Percentiles rank a stretch among this genome's conserved stretches.
Evolutionary conservation across 30 jellyfish, hydroid and myxozoan species (phyloP).

Genomic region (Mastigias papua): DNA sequence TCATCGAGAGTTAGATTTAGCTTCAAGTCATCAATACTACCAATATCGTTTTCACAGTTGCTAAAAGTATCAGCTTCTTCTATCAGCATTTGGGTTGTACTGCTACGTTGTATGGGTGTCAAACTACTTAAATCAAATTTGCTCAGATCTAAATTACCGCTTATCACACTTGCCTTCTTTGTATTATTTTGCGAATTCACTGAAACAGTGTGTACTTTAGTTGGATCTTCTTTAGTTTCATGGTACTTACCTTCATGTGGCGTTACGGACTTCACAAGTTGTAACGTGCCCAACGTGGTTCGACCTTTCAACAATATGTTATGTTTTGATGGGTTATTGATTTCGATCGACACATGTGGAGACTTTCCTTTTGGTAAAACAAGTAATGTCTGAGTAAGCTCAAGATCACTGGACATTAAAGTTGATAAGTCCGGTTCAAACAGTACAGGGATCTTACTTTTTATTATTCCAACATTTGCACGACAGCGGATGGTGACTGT

Average conservation of each 20-base stretch:
- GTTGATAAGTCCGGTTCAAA: slow-evolving; percentile 1
- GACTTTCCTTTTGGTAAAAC: slow-evolving; percentile 13
- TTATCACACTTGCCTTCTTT: background rate
- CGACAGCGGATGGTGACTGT: slow-evolving; percentile 7
- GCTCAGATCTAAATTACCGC: background rate
- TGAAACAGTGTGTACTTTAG: background rate
- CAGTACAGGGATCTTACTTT: slow-evolving; percentile 5
- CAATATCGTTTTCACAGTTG: slow-evolving; percentile 21
- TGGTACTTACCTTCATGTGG: slow-evolving; percentile 4
- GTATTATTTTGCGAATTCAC: background rate
- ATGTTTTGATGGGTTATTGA: background rate
- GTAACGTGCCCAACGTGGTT: slow-evolving; percentile 8
- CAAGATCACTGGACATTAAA: background rate
- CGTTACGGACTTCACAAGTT: slow-evolving; percentile 23
- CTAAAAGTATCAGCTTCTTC: slow-evolving; percentile 11
- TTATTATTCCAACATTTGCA: slow-evolving; percentile 11
- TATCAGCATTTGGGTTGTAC: slow-evolving; percentile 3
- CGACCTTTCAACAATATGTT: background rate
- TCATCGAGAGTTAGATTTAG: slow-evolving; percentile 14
- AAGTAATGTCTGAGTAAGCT: slow-evolving; percentile 1
- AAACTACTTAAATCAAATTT: slow-evolving; percentile 20
- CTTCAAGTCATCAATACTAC: slow-evolving; percentile 24
- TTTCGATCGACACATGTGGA: background rate
- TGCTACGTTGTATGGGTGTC: slow-evolving; percentile 6
- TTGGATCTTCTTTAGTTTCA: background rate